Base-by-base conservation (phyloP, 2,888 invertebrate genomes). In the Allacma fusca region DNA sequence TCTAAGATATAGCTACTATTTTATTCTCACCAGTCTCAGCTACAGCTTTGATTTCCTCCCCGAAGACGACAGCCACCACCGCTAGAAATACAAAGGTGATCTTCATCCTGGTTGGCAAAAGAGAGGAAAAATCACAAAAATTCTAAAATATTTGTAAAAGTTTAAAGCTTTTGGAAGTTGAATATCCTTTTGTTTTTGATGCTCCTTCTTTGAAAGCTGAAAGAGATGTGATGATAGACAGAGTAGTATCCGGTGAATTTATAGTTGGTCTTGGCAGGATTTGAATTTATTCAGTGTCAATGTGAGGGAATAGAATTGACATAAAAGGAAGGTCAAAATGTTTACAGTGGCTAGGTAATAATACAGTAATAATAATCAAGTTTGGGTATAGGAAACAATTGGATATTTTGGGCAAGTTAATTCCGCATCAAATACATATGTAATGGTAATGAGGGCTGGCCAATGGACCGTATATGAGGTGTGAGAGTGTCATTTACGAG, bases 21-120 rank as follows among this genome's bases (percentile, higher is more conserved):
- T 21, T 68, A 24, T 64, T 70, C 68, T 70, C 75, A 74, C 57
- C 59, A 70, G 65, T 77, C 62, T 70, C 70, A 7, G 74, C 65
- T 65, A 70, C 40, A 7, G 67, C 34, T 50, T 72, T 59, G 44
- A 57, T 62, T 7, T 69, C 69, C 19, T 24, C 34, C 23, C 64
- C 24, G 24, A 75, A 75, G 57, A 76, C 76, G 68, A 72, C 73
- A 29, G 57, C 72, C 59, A 78, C 34, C 65, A 71, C 78, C 67
- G 70, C 43, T 65, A 72, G 29, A 40, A 57, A 69, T 70, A 78
- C 34, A 29, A 65, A 13, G 4, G 70, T 21, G 26, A 50, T 44
- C 43, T 70, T 70, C 70, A 70, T 70, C 23, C 21, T 44, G 5
- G 13, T n/a, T n/a, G n/a, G n/a, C n/a, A n/a, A n/a, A n/a, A n/a